These are phyloP conservation scores for Nestor notabilis DNA, from an alignment of 2,113 vertebrate genomes.

Conservation along the genomic window DNA sequence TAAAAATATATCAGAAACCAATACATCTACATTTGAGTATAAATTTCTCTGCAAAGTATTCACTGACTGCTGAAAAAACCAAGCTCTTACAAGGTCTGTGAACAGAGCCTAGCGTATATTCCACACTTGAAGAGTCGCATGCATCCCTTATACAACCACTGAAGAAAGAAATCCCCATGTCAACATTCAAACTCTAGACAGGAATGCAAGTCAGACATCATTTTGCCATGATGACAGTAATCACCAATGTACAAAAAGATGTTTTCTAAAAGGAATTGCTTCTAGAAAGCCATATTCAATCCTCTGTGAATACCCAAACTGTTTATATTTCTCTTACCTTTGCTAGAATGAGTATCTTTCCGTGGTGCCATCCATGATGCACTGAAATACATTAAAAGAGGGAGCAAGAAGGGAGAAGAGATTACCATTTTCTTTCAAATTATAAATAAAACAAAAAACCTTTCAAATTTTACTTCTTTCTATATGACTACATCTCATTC, in stretches of 20 bases:
- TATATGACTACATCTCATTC: not conserved
- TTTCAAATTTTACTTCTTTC: not conserved
- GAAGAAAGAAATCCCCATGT: conserved; percentile 69
- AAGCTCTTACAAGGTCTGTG: not conserved
- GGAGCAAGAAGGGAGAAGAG: not conserved
- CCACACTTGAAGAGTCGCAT: not conserved
- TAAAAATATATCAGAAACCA: not conserved
- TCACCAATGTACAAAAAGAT: conserved; percentile 3
- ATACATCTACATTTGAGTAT: not conserved
- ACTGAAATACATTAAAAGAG: not conserved
- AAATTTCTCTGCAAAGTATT: not conserved
- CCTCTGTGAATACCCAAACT: not conserved
- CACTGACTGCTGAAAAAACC: not conserved
- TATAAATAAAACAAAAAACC: not conserved
- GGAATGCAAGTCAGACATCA: conserved; percentile 66
- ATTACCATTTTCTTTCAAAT: not conserved
- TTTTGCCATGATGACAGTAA: conserved; percentile 42
- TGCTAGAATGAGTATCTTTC: not conserved
- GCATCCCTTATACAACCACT: not conserved
- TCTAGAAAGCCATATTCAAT: not conserved
- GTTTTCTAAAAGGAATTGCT: conserved; percentile 2
- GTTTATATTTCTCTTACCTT: not conserved
- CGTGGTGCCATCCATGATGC: not conserved
- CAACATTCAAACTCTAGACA: conserved; percentile 53
- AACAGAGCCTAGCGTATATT: not conserved